Conservation (phyloP, 1,140 invertebrate genomes). For the Pissodes strobi region DNA sequence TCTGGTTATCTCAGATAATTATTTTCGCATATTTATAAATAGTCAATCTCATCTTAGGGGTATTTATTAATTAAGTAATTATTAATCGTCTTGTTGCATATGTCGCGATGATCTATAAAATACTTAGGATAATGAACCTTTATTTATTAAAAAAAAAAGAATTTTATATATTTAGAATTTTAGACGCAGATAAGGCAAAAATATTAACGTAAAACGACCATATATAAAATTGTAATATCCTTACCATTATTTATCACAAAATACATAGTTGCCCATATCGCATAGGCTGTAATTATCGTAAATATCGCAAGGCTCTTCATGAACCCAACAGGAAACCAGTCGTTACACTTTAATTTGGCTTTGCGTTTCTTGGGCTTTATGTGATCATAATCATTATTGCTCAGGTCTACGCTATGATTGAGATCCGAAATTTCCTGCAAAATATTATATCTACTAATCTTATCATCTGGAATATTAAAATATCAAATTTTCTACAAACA, state of each 20-base stretch:
- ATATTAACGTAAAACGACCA: too few species aligned
- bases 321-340: neutral
- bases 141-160: slow-evolving; percentile 5
- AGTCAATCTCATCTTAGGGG: too few species aligned
- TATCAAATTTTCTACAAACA: too few species aligned
- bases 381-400: neutral
- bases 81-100: too few species aligned
- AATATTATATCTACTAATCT: too few species aligned
- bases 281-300: slow-evolving; percentile 31
- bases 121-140: too few species aligned
- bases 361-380: neutral
- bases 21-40: neutral
- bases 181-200: too few species aligned
- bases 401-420: slow-evolving; percentile 10
- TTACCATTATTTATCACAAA: slow-evolving; percentile 40
- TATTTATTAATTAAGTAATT: too few species aligned
- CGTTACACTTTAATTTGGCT: neutral
- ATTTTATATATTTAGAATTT: neutral
- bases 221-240: too few species aligned
- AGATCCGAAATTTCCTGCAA: slow-evolving; percentile 7
- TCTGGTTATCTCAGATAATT: neutral
- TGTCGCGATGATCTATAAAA: too few species aligned
- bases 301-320: slow-evolving; percentile 28
- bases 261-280: slow-evolving; percentile 42
- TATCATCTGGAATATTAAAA: too few species aligned